Evolutionary conservation across 2,113 vertebrate species (phyloP), one percentile per base, ranked within the genome.

Genomic region (Brachypteracias leptosomus): DNA sequence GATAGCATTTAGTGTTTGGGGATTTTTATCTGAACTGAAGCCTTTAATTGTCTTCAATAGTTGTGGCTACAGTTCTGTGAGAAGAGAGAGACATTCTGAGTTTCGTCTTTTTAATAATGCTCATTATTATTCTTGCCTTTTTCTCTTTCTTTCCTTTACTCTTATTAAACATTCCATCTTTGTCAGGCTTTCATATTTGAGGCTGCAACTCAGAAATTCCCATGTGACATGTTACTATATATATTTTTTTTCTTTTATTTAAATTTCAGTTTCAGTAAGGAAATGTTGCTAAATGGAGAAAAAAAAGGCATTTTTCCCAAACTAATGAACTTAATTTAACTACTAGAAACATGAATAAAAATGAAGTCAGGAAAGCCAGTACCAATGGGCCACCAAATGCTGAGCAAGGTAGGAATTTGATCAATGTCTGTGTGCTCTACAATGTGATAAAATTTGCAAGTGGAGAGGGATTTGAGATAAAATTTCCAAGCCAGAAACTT

Each of bases 51-150:
- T 71, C 72, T 84, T 94, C 85, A 78, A 9, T 65, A 77, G 76
- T 38, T 71, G 19, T 81, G 68, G 70, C 72, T 92, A 49, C 19
- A 66, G 44, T 57, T 90, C 31, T 68, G 68, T 70, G n/a, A 94
- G 67, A 55, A 93, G 52, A 81, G 33, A 66, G n/a, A 81, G 11
- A 15, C 20, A 35, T 10, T 57, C 14, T 62, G 54, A 7, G 36
- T 89, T 94, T 90, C 36, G 88, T 66, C 22, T 70, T 88, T 85
- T 73, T 75, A 65, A 59, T 63, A 89, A 52, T 44, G 24, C 40
- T 95, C 35, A 76, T 96, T 90, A 86, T 91, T 93, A 95, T 90
- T 96, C 79, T 90, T 77, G 24, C 33, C 40, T 84, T 54, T 89
- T 84, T 58, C 38, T 87, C 74, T 88, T 86, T 22, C 28, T 89